Evolutionary conservation across 2,797 vertebrate species (phyloP), one percentile per base, ranked within the genome.

Genomic region (Platyrinchus mystaceus): DNA sequence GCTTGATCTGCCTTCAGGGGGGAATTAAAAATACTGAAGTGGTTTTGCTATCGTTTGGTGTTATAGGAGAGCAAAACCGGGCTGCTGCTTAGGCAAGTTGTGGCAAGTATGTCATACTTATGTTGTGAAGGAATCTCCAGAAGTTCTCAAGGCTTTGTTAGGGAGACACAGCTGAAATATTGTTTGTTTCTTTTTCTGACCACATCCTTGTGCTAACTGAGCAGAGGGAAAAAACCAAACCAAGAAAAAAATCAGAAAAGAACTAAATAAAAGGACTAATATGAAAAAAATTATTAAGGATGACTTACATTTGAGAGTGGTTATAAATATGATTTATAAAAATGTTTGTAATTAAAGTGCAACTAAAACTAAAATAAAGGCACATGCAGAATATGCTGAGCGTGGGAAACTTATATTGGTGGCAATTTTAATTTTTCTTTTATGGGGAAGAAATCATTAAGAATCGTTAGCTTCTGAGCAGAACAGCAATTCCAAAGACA

Each of bases 1-100:
- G n/a, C 89, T 89, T 88, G 36, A 90, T 96, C 67, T 82, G 58
- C 89, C 96, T 95, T 64, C 84, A 64, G 92, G 93, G 68, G 85
- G 49, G 93, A 96, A 95, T 87, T 50, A 70, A 87, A 77, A 93
- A 95, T 55, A 30, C 59, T 73, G 1, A 75, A 91, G 21, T 93
- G 70, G 68, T 73, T 64, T 95, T 93, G 50, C 71, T 84, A 17
- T 91, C 86, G 66, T 88, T 92, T 91, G 55, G 59, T 21, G 3
- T 39, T 67, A 19, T 17, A 52, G 68, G 55, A 87, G 83, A 89
- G 87, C 55, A 86, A 73, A 91, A 93, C 1, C 71, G 34, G 64
- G 75, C 59, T 89, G 32, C 60, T 23, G 26, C 41, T 93, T 76
- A 58, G 92, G 83, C 95, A 94, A 91, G 91, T 90, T 93, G 79